phyloP scores from a whole-genome alignment of 2,797 vertebrate genomes.

The Fringilla coelebs region DNA sequence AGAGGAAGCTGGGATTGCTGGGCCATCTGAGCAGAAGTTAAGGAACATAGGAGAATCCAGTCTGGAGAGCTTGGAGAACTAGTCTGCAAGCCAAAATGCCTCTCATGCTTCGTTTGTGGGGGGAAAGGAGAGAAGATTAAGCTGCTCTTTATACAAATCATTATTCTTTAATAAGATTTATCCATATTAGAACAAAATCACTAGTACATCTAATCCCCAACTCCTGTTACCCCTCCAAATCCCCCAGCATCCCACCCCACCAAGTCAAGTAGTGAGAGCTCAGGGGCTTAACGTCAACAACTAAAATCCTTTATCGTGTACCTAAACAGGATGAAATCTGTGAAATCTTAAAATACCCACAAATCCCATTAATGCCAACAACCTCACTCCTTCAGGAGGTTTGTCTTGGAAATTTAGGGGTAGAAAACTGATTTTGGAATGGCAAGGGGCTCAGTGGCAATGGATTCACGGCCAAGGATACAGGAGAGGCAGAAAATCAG shows the following conservation, averaged over 20 bases:
- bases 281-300: constrained; percentile 4
- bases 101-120: neutral
- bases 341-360: neutral
- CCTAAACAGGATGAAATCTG: neutral
- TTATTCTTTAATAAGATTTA: constrained; percentile 30
- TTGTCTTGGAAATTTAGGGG: neutral
- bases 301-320: neutral
- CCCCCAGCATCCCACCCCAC: neutral
- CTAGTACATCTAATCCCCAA: constrained; percentile 6
- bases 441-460: neutral
- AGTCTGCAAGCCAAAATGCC: neutral
- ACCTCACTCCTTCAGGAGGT: neutral
- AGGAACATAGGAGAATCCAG: constrained; percentile 49
- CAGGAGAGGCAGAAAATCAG: constrained; percentile 87
- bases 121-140: neutral
- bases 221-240: neutral
- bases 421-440: neutral
- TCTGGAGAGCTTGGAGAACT: neutral
- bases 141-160: neutral
- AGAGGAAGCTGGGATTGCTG: constrained; percentile 89
- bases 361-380: neutral
- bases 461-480: constrained; percentile 79
- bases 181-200: neutral
- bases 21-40: constrained; percentile 85
- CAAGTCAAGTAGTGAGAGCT: neutral